Evolutionary conservation across 2,113 vertebrate species (phyloP).

Genomic region (Boulengeromyrus knoepffleri): DNA sequence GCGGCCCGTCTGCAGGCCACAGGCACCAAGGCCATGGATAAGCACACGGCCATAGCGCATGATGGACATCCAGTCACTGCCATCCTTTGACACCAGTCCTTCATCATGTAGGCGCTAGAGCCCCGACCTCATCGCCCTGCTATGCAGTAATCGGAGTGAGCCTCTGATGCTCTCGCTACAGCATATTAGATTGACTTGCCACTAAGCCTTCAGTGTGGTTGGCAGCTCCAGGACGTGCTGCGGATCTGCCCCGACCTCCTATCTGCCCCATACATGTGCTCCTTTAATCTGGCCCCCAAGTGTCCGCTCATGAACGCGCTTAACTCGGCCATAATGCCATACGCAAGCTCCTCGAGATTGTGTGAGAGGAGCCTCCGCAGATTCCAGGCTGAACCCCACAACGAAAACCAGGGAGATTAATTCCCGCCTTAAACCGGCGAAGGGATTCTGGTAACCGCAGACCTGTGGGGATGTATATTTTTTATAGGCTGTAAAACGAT

Average conservation of each 20-base stretch:
- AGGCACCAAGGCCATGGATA: neutral
- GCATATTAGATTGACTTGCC: neutral
- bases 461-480: neutral
- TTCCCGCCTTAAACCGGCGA: neutral
- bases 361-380: neutral
- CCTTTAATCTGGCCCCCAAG: neutral
- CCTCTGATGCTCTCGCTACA: neutral
- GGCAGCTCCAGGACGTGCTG: neutral
- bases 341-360: neutral
- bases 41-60: neutral
- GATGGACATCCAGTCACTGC: neutral
- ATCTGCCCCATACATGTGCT: neutral
- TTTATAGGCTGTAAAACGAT: neutral
- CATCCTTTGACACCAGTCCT: neutral
- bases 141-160: neutral
- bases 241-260: neutral
- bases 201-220: neutral
- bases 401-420: neutral
- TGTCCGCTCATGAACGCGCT: neutral
- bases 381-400: neutral
- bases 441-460: neutral
- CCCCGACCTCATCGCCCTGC: neutral
- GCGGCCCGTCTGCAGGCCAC: neutral
- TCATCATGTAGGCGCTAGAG: neutral
- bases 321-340: neutral